A percentile compares a stretch with the other conserved stretches of the same genome.
These are phyloP conservation scores for Hystrix brachyura DNA, from an alignment of 2,113 vertebrate species.

Conservation along the genomic window DNA sequence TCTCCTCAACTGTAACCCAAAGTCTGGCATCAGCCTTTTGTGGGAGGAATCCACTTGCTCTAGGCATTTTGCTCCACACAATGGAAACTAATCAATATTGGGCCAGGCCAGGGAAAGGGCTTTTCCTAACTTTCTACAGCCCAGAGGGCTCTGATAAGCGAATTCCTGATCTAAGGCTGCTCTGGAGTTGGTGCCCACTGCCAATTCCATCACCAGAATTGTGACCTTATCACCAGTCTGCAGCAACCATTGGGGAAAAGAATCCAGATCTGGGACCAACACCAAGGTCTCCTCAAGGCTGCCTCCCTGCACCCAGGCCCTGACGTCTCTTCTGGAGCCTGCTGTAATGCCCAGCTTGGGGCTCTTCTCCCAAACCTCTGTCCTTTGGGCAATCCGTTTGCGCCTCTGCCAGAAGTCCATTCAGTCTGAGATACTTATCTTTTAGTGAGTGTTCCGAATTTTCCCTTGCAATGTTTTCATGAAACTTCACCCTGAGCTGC, in stretches of 20 bases:
- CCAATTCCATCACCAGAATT: too few relatives aligned
- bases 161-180: rapidly evolving
- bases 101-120: not conserved
- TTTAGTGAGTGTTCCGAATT: too few relatives aligned
- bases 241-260: rapidly evolving
- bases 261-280: rapidly evolving
- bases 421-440: not conserved
- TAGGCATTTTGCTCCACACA: rapidly evolving
- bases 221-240: rapidly evolving
- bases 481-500: not conserved
- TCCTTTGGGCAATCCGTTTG: rapidly evolving
- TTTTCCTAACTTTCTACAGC: rapidly evolving
- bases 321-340: too few relatives aligned
- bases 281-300: not conserved
- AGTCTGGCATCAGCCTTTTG: not conserved
- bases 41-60: not conserved
- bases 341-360: rapidly evolving
- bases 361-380: not conserved
- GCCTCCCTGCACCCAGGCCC: not conserved
- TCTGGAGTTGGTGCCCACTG: rapidly evolving
- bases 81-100: too few relatives aligned
- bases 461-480: not conserved
- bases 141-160: not conserved
- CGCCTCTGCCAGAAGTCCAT: not conserved
- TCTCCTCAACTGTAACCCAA: rapidly evolving